These are phyloP conservation scores for Gymnodraco acuticeps DNA, from an alignment of 2,797 vertebrate genomes.

Conservation along the genomic window DNA sequence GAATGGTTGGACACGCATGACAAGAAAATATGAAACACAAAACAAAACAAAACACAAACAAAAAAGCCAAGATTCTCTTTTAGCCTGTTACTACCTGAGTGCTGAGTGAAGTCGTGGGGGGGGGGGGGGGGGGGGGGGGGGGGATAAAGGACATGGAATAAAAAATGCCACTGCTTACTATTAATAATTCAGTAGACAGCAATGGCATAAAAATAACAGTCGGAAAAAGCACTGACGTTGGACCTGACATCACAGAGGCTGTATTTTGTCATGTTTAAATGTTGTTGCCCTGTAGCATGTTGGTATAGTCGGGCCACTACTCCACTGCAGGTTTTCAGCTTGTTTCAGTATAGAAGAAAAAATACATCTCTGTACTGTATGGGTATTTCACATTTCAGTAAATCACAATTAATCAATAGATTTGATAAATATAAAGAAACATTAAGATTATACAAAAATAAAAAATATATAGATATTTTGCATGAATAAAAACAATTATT, in stretches of 20 bases:
- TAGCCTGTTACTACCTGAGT: constrained; percentile 60
- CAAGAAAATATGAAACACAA: constrained; percentile 17
- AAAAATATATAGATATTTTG: too few relatives aligned
- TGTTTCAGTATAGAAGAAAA: too few relatives aligned
- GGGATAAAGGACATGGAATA: constrained; percentile 70
- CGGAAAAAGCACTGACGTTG: constrained; percentile 60
- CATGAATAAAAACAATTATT: too few relatives aligned
- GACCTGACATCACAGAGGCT: constrained; percentile 55
- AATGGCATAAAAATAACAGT: constrained; percentile 81
- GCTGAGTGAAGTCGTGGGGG: constrained; percentile 57
- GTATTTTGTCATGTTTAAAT: constrained; percentile 57
- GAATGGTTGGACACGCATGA: constrained; percentile 59
- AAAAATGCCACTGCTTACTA: constrained; percentile 73
- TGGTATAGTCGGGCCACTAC: too few relatives aligned
- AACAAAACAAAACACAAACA: constrained; percentile 1
- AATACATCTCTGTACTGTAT: too few relatives aligned
- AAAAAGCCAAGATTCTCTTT: constrained; percentile 48
- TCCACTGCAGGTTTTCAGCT: too few relatives aligned
- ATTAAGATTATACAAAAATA: too few relatives aligned
- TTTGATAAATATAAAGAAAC: too few relatives aligned
- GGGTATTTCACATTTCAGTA: too few relatives aligned
- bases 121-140: constrained; percentile 55
- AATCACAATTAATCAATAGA: too few relatives aligned
- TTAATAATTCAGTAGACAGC: constrained; percentile 83
- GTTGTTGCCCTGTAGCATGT: constrained; percentile 2